Base-by-base conservation (phyloP, 2,888 invertebrate genomes). In the Macaria liturata region DNA sequence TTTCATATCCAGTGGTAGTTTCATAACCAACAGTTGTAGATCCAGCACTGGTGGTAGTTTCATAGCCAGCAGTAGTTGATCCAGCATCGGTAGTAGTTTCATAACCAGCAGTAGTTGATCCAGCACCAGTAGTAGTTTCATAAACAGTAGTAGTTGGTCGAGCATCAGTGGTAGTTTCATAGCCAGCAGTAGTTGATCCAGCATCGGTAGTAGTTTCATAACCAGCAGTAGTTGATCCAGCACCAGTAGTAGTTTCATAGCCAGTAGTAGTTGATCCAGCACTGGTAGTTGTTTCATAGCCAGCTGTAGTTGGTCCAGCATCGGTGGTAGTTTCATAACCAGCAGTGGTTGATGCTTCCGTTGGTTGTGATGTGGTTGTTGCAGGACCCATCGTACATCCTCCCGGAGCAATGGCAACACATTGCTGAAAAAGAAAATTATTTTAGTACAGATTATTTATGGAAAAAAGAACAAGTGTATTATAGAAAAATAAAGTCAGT, bases 351-450 rank as follows among this genome's bases (percentile, higher is more conserved):
- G n/a, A n/a, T n/a, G n/a, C n/a, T n/a, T n/a, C n/a, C n/a, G n/a
- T n/a, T n/a, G n/a, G n/a, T n/a, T 34, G 34, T 34, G 34, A 32
- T n/a, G 9, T 1, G 8, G 8, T 42, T 1, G 49, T 49, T 37
- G 30, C 32, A 3, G 9, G 32, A 3, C 49, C 42, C 4, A 46
- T 8, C 7, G 56, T 57, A 9, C 57, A 58, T 31, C 57, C 57
- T 6, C 57, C 57, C 42, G 52, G 52, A 40, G 48, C 45, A 30
- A 57, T 52, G 0, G 0, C 40, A 7, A 49, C 52, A 4, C 57
- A 57, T 3, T 1, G 20, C 57, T 57, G 34, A 3, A 31, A 51
- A 39, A 9, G 5, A 49, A 7, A 37, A 37, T 4, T 34, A 34
- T 34, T n/a, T n/a, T n/a, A n/a, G n/a, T n/a, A n/a, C n/a, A n/a